Evolutionary conservation across 2,888 invertebrate species (phyloP).

Genomic region (Sphaeridia pumilis): DNA sequence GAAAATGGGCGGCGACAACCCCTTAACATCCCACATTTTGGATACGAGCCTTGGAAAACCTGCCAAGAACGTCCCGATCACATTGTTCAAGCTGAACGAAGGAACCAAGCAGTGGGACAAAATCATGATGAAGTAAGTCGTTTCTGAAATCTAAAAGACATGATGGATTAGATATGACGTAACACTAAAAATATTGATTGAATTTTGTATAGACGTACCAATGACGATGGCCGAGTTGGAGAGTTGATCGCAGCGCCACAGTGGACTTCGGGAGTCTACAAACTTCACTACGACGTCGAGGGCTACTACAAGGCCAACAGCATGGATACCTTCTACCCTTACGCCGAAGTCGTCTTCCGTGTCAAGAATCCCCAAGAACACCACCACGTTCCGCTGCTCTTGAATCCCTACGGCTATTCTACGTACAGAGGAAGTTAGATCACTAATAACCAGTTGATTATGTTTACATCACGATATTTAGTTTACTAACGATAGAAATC

Average conservation of each 20-base stretch:
- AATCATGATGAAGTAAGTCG: slow-evolving; percentile 40
- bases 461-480: not conserved
- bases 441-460: not conserved
- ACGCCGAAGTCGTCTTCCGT: slow-evolving; percentile 64
- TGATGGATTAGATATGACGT: too few species aligned
- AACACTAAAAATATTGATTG: not conserved
- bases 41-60: slow-evolving; percentile 60
- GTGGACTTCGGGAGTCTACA: slow-evolving; percentile 57
- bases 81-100: slow-evolving; percentile 48
- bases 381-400: slow-evolving; percentile 62
- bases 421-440: slow-evolving; percentile 54
- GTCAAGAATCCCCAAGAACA: slow-evolving; percentile 51
- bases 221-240: slow-evolving; percentile 53
- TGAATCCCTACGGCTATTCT: slow-evolving; percentile 64
- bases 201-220: slow-evolving; percentile 37
- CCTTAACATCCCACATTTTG: slow-evolving; percentile 61
- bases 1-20: slow-evolving; percentile 29
- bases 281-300: slow-evolving; percentile 59
- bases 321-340: slow-evolving; percentile 51
- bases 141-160: too few species aligned
- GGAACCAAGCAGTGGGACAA: slow-evolving; percentile 53
- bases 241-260: slow-evolving; percentile 50
- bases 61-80: slow-evolving; percentile 53
- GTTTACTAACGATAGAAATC: too few species aligned
- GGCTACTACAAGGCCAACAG: slow-evolving; percentile 50